Percentiles rank a stretch among this genome's conserved stretches.
Conservation (phyloP, 2,113 vertebrate genomes). For the Meriones unguiculatus region DNA sequence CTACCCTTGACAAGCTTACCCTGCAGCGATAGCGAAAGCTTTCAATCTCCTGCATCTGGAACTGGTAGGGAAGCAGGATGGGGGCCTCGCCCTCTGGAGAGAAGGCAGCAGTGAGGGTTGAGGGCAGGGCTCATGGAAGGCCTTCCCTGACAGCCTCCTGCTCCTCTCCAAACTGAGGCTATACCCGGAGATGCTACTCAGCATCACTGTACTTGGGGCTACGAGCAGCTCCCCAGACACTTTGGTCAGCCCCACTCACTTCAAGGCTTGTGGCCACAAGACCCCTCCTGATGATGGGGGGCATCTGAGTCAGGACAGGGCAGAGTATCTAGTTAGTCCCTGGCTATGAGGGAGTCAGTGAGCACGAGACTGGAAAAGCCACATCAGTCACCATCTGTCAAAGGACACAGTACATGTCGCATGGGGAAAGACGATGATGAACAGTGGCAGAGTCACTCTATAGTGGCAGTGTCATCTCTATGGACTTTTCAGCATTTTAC, state of each 20-base stretch:
- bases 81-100: constrained; percentile 85
- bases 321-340: not conserved
- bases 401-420: not conserved
- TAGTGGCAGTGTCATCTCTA: not conserved
- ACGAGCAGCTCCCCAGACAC: not conserved
- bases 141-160: not conserved
- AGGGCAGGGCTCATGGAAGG: not conserved
- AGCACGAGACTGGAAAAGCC: too few species aligned
- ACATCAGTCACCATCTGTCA: not conserved
- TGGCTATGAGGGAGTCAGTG: not conserved
- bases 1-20: constrained; percentile 84
- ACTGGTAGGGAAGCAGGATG: constrained; percentile 90
- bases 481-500: not conserved
- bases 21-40: constrained; percentile 94
- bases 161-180: not conserved
- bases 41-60: constrained; percentile 94
- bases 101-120: not conserved
- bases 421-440: fast-evolving
- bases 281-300: too few species aligned
- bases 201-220: not conserved
- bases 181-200: fast-evolving
- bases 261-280: not conserved
- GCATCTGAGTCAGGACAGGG: too few species aligned
- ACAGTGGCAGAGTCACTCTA: too few species aligned
- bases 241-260: too few species aligned